A percentile compares a stretch with the other conserved stretches of the same genome.
These are phyloP conservation scores for Astyanax mexicanus DNA, from an alignment of 2,797 vertebrate species.

Conservation along the genomic window DNA sequence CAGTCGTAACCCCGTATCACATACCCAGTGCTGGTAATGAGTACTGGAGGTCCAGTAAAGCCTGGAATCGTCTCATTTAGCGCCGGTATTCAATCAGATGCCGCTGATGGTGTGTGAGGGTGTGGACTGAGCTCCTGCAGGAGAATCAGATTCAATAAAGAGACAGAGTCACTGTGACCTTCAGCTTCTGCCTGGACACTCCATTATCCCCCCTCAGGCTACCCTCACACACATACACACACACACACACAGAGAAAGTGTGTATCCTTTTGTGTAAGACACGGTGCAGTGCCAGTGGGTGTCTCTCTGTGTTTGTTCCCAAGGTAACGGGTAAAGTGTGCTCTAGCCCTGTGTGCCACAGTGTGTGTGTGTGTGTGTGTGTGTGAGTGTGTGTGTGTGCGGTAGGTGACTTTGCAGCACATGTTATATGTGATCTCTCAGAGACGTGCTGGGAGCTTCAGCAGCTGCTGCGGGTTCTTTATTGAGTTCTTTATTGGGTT, in stretches of 20 bases:
- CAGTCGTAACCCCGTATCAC: too few species aligned
- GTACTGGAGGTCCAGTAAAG: background rate
- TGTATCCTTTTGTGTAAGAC: conserved; percentile 8
- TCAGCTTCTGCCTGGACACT: conserved; percentile 3
- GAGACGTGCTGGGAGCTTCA: too few species aligned
- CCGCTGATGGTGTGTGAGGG: background rate
- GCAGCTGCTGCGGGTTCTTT: too few species aligned
- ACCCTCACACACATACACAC: conserved; percentile 16
- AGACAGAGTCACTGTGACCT: conserved; percentile 6
- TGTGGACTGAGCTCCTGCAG: background rate
- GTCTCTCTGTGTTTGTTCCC: conserved; percentile 49
- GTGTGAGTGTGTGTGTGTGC: too few species aligned
- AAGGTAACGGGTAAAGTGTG: conserved; percentile 21
- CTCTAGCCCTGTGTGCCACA: too few species aligned
- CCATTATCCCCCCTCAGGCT: conserved; percentile 29
- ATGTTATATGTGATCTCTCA: too few species aligned
- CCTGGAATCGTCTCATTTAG: conserved; percentile 1
- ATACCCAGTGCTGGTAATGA: too few species aligned
- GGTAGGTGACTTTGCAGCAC: too few species aligned
- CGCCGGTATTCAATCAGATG: conserved; percentile 21
- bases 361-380: too few species aligned
- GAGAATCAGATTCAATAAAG: conserved; percentile 24
- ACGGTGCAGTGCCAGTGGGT: conserved; percentile 8
- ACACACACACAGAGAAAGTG: conserved; percentile 7
- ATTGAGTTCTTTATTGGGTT: too few species aligned